Evolutionary conservation across 2,888 invertebrate species (phyloP).

Genomic region (Drosophila greeni): DNA sequence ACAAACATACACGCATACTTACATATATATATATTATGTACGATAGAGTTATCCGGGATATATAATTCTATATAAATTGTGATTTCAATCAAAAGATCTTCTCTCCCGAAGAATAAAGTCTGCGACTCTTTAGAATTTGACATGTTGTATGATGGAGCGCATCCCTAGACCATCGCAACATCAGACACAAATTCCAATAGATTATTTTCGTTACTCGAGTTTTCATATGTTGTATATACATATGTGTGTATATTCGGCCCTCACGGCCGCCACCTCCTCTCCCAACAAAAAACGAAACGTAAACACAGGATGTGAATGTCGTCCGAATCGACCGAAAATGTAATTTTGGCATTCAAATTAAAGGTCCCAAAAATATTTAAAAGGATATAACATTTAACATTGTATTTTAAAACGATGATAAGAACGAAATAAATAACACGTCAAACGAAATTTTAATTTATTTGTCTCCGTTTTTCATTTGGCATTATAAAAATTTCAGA

Average conservation of each 20-base stretch:
- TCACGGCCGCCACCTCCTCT: constrained; percentile 48
- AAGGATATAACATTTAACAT: constrained; percentile 34
- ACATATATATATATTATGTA: constrained; percentile 43
- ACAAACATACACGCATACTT: constrained; percentile 31
- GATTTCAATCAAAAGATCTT: constrained; percentile 66
- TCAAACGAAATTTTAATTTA: constrained; percentile 22
- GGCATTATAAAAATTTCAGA: not conserved
- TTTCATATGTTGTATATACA: constrained; percentile 58
- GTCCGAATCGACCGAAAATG: constrained; percentile 62
- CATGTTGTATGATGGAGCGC: constrained; percentile 55
- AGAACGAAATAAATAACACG: constrained; percentile 39
- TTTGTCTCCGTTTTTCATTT: not conserved
- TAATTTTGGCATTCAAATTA: constrained; percentile 49
- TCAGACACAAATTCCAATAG: constrained; percentile 48
- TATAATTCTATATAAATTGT: constrained; percentile 53
- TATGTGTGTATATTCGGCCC: constrained; percentile 50
- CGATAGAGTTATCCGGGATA: constrained; percentile 43
- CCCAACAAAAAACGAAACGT: not conserved
- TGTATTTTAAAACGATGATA: constrained; percentile 39
- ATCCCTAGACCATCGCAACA: constrained; percentile 21
- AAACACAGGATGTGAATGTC: constrained; percentile 42
- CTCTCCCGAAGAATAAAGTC: constrained; percentile 67
- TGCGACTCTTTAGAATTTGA: constrained; percentile 65
- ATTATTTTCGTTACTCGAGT: constrained; percentile 57
- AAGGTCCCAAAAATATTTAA: constrained; percentile 51